These are phyloP conservation scores for Sminthurides aquaticus DNA, from an alignment of 2,888 invertebrate species.

Conservation along the genomic window DNA sequence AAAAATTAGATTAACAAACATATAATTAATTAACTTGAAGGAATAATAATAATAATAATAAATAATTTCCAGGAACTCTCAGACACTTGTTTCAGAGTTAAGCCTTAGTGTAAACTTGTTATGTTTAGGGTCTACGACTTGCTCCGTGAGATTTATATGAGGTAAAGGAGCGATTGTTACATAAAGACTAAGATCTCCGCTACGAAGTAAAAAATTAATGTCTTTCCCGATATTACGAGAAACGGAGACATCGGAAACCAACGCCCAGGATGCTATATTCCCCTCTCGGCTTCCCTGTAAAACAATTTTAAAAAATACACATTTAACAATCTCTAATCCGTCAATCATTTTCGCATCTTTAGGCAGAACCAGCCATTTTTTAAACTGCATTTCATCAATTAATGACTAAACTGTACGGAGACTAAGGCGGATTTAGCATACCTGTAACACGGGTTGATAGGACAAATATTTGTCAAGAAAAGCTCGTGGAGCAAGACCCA, in stretches of 20 bases:
- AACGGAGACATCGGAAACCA: slow-evolving; percentile 84
- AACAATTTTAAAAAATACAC: slow-evolving; percentile 14
- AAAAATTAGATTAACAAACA: no score
- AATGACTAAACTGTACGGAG: neutral
- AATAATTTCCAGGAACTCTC: slow-evolving; percentile 51
- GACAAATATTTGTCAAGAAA: slow-evolving; percentile 90
- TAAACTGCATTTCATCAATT: neutral
- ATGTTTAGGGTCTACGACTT: slow-evolving; percentile 90
- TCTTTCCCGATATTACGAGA: slow-evolving; percentile 77
- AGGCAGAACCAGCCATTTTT: neutral
- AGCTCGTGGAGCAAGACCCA: slow-evolving; percentile 87
- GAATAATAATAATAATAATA: neutral
- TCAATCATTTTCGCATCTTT: no score
- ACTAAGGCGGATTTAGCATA: slow-evolving; percentile 39
- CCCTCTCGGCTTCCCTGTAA: slow-evolving; percentile 39
- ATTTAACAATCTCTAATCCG: neutral
- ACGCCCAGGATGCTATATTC: slow-evolving; percentile 83
- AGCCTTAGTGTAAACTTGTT: slow-evolving; percentile 89
- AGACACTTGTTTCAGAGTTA: slow-evolving; percentile 95
- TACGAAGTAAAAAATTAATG: slow-evolving; percentile 81
- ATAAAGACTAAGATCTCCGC: slow-evolving; percentile 84
- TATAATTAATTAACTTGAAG: neutral
- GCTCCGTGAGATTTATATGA: slow-evolving; percentile 89
- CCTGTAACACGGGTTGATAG: slow-evolving; percentile 72
- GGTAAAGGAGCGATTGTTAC: slow-evolving; percentile 80